phyloP scores from a whole-genome alignment of 2,888 invertebrate genomes.

The Limenitis camilla region DNA sequence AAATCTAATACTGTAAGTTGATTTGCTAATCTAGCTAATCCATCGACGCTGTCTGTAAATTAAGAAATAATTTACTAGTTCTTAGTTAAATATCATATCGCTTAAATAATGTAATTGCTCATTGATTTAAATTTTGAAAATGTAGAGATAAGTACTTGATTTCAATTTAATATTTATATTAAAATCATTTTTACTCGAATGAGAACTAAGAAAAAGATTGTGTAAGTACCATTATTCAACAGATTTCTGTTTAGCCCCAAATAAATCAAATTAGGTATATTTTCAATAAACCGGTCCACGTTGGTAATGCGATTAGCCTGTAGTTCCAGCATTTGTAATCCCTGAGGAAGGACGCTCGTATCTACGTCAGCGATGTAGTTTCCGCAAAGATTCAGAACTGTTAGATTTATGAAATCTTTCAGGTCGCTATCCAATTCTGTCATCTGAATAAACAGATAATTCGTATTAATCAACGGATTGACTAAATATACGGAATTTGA shows the following conservation, averaged over 20 bases:
- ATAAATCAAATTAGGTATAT: slow-evolving; percentile 49
- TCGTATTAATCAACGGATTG: neutral
- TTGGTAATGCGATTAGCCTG: slow-evolving; percentile 61
- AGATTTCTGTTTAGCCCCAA: slow-evolving; percentile 71
- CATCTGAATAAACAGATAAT: slow-evolving; percentile 45
- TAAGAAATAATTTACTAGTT: neutral
- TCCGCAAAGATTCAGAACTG: slow-evolving; percentile 62
- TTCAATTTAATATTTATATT: neutral
- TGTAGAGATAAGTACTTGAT: neutral
- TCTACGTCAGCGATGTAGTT: slow-evolving; percentile 49
- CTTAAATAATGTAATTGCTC: no score
- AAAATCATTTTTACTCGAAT: neutral
- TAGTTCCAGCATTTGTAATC: slow-evolving; percentile 61
- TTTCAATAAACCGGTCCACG: slow-evolving; percentile 42
- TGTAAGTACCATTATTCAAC: slow-evolving; percentile 39
- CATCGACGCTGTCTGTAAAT: slow-evolving; percentile 36
- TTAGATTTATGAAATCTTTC: slow-evolving; percentile 48
- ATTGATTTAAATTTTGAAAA: neutral
- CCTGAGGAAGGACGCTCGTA: slow-evolving; percentile 48
- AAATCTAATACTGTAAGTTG: slow-evolving; percentile 61
- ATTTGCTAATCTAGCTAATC: slow-evolving; percentile 34
- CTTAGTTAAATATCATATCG: no score
- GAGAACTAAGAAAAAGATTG: neutral
- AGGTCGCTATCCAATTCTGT: slow-evolving; percentile 58
- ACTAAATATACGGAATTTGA: neutral